phyloP scores from a whole-genome alignment of 2,113 vertebrate species.

The Chionodraco myersi region DNA sequence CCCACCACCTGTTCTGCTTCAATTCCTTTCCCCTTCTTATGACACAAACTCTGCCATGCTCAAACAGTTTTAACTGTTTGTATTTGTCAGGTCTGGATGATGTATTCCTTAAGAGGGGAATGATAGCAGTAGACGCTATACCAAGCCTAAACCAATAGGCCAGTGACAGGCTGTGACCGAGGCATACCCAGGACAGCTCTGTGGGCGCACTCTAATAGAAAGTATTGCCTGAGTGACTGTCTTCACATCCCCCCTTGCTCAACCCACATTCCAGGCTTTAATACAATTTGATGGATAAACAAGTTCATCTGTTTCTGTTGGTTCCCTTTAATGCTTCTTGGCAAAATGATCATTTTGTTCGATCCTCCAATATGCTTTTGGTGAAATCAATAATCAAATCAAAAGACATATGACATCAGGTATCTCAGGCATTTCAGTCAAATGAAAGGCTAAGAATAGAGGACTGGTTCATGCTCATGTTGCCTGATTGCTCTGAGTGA shows the following conservation, averaged over 20 bases:
- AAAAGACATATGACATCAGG: constrained; percentile 1
- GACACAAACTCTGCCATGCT: constrained; percentile 31
- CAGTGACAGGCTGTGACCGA: constrained; percentile 26
- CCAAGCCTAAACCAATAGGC: constrained; percentile 3
- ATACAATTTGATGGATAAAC: constrained; percentile 55
- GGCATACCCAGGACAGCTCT: constrained; percentile 32
- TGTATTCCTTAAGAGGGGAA: constrained; percentile 24
- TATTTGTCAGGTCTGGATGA: constrained; percentile 19
- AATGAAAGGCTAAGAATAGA: constrained; percentile 42
- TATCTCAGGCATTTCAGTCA: constrained; percentile 12
- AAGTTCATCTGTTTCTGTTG: constrained; percentile 21
- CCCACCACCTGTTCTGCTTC: constrained; percentile 70
- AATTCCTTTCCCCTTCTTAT: constrained; percentile 49
- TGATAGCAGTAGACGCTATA: constrained; percentile 5
- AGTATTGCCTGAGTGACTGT: constrained; percentile 52
- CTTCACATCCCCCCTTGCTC: constrained; percentile 11
- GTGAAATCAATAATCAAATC: constrained; percentile 26
- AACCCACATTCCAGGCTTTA: constrained; percentile 45
- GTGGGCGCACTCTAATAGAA: constrained; percentile 43
- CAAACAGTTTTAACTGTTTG: constrained; percentile 40
- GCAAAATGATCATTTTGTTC: neutral
- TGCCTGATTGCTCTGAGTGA: constrained; percentile 30
- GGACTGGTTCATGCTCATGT: constrained; percentile 41
- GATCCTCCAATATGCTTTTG: constrained; percentile 5
- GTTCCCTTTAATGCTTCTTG: constrained; percentile 6